Evolutionary conservation across 2,113 vertebrate species (phyloP), one percentile per base, ranked within the genome.

Genomic region (Chaetorhynchus papuensis): DNA sequence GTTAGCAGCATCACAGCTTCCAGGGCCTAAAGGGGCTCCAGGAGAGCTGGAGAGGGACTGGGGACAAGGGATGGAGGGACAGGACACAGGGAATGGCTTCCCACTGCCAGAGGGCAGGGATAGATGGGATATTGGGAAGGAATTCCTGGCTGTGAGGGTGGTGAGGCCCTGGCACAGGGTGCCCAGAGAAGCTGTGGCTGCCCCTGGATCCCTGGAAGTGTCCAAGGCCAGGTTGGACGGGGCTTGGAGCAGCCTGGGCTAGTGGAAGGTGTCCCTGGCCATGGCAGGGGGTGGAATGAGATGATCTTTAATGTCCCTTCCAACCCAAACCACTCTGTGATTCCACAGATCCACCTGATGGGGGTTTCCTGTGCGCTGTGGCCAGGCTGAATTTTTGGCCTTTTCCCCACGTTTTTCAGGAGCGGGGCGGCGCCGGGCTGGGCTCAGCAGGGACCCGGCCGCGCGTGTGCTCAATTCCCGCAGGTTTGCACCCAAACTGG

Each of bases 121-220:
- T 5, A 0, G 64, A 21, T 54, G 47, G n/a, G 64, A 61, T n/a
- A n/a, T 53, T 28, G 28, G 41, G 47, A 26, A 54, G 41, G 7
- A 41, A 69, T 70, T 76, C 0, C 4, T 31, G 0, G 0, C 47
- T 61, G 28, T 6, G 64, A 69, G 8, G 23, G 27, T 47, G 28
- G 15, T 0, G 1, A 87, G 41, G 11, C 7, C 10, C 39, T 70
- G 47, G 39, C 15, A 79, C 2, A 14, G 56, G 23, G 0, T 59
- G 0, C 12, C 39, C 56, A 54, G 56, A 47, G 28, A 7, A 53
- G 39, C 33, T 78, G 47, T 53, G 64, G 47, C 72, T 53, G 45
- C 12, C 10, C 28, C 54, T 70, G 65, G 37, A 45, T 45, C 47
- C 64, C 47, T 78, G 72, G 14, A 0, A 68, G 27, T 23, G 33